phyloP scores from a whole-genome alignment of 2,888 invertebrate genomes.

The Plagodis pulveraria region DNA sequence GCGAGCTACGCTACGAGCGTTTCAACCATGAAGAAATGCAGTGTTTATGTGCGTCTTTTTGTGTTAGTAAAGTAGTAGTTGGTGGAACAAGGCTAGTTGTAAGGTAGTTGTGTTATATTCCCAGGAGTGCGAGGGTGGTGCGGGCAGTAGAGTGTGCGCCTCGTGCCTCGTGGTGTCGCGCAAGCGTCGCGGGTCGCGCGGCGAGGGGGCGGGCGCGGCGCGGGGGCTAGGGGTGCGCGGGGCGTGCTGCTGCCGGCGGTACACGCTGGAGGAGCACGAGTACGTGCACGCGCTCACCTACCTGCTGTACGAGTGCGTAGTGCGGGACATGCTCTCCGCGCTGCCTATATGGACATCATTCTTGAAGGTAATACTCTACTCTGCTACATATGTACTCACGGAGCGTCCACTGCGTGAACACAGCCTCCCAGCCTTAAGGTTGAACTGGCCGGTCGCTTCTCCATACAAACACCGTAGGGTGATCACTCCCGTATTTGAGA shows the following conservation, averaged over 20 bases:
- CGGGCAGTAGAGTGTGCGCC: constrained; percentile 43
- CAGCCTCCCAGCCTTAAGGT: too few relatives aligned
- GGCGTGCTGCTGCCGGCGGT: constrained; percentile 55
- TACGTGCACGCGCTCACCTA: constrained; percentile 86
- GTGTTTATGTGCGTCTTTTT: too few relatives aligned
- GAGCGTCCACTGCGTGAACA: too few relatives aligned
- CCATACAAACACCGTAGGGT: too few relatives aligned
- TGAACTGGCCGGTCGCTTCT: too few relatives aligned
- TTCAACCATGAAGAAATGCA: too few relatives aligned
- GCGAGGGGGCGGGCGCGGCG: not conserved
- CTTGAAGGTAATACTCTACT: not conserved
- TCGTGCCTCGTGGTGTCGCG: constrained; percentile 51
- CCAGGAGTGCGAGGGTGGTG: not conserved
- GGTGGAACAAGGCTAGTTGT: too few relatives aligned
- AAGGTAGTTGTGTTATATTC: not conserved
- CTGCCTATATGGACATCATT: constrained; percentile 86
- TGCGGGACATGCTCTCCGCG: constrained; percentile 91
- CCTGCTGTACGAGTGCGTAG: constrained; percentile 92
- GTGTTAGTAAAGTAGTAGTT: too few relatives aligned
- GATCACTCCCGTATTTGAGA: too few relatives aligned
- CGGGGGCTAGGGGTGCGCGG: too few relatives aligned
- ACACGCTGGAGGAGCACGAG: constrained; percentile 63
- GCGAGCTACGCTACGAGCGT: too few relatives aligned
- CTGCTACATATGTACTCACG: too few relatives aligned
- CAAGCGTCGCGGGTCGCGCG: constrained; percentile 44